Percentiles rank a stretch among this genome's conserved stretches.
Evolutionary conservation across 2,113 vertebrate genomes (phyloP).

Genomic region (Poeciliopsis prolifica): DNA sequence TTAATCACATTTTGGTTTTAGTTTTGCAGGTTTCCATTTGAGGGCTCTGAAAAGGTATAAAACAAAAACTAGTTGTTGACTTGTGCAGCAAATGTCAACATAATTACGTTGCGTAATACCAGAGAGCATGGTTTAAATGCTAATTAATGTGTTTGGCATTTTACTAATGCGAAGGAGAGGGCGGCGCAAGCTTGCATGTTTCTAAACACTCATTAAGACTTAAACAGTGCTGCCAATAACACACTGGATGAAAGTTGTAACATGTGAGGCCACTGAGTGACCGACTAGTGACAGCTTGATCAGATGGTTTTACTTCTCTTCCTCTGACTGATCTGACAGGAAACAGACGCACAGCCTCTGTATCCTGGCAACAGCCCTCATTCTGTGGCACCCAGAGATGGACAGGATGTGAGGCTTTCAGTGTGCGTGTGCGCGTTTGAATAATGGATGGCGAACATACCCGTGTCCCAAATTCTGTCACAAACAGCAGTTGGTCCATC

Average conservation of each 20-base stretch:
- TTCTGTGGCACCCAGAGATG: conserved; percentile 51
- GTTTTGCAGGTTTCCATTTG: not conserved
- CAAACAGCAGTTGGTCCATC: conserved; percentile 19
- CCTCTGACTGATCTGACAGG: conserved; percentile 62
- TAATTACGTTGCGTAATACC: conserved; percentile 35
- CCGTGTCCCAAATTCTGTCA: conserved; percentile 24
- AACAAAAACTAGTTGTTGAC: conserved; percentile 15
- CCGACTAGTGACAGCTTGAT: conserved; percentile 59
- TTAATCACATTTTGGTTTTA: not conserved
- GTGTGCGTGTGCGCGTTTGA: conserved; percentile 7
- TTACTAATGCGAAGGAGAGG: conserved; percentile 28
- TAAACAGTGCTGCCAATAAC: not conserved
- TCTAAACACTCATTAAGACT: conserved; percentile 14
- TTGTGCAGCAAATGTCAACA: conserved; percentile 37
- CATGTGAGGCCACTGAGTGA: conserved; percentile 38
- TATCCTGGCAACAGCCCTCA: conserved; percentile 70
- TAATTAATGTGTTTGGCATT: conserved; percentile 62
- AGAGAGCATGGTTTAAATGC: conserved; percentile 34
- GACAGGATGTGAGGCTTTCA: conserved; percentile 51
- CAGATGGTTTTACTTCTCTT: conserved; percentile 59
- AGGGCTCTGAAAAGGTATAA: not conserved
- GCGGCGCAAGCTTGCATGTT: conserved; percentile 10
- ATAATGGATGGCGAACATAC: conserved; percentile 26
- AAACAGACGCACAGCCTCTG: conserved; percentile 59
- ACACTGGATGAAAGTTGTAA: conserved; percentile 14